A percentile compares a stretch with the other conserved stretches of the same genome.
These are phyloP conservation scores for Pogonocherus hispidulus DNA, from an alignment of 2,888 invertebrate species.

Conservation along the genomic window DNA sequence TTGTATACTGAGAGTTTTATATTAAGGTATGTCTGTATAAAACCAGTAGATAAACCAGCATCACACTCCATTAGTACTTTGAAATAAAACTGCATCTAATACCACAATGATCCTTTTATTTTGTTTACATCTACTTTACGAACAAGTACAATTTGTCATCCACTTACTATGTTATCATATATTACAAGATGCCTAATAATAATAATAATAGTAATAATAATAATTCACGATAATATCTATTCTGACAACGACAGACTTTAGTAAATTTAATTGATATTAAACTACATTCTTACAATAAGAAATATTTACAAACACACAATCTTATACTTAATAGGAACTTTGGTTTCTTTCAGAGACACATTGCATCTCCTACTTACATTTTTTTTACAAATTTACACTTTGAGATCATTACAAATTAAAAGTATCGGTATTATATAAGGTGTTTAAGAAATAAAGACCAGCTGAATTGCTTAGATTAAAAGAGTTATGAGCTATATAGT, in stretches of 20 bases:
- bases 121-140: constrained; percentile 67
- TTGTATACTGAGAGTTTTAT: no score
- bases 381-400: constrained; percentile 45
- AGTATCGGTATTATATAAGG: constrained; percentile 7
- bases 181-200: constrained; percentile 51
- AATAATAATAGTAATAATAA: constrained; percentile 51
- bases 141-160: constrained; percentile 66
- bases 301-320: constrained; percentile 45
- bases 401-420: constrained; percentile 40
- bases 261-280: constrained; percentile 36
- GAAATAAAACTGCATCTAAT: constrained; percentile 31
- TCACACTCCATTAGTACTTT: no score
- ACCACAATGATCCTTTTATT: constrained; percentile 65
- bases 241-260: constrained; percentile 47
- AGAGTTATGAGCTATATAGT: no score
- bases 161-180: constrained; percentile 56
- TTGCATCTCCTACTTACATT: constrained; percentile 59
- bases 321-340: constrained; percentile 71
- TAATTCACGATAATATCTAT: constrained; percentile 57
- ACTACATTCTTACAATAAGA: constrained; percentile 29
- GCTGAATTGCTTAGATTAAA: no score
- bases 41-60: no score
- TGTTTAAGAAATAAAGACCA: no score
- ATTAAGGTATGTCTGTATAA: no score
- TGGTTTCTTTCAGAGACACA: constrained; percentile 73